phyloP scores from a whole-genome alignment of 2,888 invertebrate species.

The Megastigmus dorsalis region DNA sequence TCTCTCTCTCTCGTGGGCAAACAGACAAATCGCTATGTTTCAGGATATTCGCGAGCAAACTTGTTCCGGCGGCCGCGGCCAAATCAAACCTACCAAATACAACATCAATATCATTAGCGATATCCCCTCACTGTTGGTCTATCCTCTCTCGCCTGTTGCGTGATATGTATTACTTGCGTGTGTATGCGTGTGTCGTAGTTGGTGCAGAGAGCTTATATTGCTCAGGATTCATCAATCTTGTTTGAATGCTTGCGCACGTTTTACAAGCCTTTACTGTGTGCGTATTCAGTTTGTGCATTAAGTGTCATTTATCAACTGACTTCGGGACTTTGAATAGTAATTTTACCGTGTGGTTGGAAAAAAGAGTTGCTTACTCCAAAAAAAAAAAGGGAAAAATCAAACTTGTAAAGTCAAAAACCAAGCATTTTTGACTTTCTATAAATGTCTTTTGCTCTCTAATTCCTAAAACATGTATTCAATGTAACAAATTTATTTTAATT shows the following conservation, averaged over 20 bases:
- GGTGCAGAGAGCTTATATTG: background rate
- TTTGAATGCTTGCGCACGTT: conserved; percentile 45
- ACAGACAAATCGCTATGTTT: conserved; percentile 51
- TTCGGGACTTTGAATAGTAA: no score
- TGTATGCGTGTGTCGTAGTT: background rate
- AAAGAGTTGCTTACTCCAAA: no score
- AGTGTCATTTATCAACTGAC: conserved; percentile 28
- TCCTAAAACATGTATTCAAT: no score
- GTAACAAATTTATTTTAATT: no score
- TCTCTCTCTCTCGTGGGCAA: conserved; percentile 5
- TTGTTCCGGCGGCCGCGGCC: background rate
- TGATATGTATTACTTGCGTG: background rate
- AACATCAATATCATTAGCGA: conserved; percentile 46
- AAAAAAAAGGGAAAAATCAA: no score
- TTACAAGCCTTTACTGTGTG: conserved; percentile 41
- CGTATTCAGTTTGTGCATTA: conserved; percentile 45
- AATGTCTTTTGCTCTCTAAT: no score
- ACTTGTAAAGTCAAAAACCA: no score
- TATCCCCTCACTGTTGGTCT: conserved; percentile 17
- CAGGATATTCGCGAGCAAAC: conserved; percentile 34
- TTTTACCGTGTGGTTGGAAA: no score
- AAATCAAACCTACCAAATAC: conserved; percentile 40
- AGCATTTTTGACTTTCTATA: no score
- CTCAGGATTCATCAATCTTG: conserved; percentile 45
- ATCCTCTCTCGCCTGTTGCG: conserved; percentile 43